Evolutionary conservation across 1,140 invertebrate species (phyloP).

Genomic region (Amyelois transitella): DNA sequence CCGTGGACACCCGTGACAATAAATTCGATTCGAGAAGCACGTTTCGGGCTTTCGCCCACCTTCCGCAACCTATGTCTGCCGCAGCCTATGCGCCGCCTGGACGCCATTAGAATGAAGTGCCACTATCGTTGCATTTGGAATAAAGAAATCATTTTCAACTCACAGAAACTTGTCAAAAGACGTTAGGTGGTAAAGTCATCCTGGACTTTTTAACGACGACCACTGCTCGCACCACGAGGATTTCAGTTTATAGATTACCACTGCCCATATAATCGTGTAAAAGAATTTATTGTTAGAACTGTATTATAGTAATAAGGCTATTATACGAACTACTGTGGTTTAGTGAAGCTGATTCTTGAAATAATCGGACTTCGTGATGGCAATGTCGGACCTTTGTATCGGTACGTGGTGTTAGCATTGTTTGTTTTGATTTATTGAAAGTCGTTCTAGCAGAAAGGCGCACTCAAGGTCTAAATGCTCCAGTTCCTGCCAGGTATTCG

Average conservation of each 20-base stretch:
- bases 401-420: constrained; percentile 37
- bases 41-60: constrained; percentile 64
- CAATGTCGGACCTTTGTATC: constrained; percentile 62
- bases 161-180: constrained; percentile 92
- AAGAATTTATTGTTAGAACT: constrained; percentile 38
- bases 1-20: constrained; percentile 57
- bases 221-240: constrained; percentile 53
- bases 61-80: constrained; percentile 64
- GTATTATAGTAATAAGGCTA: constrained; percentile 44
- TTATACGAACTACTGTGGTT: constrained; percentile 33
- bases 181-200: constrained; percentile 68
- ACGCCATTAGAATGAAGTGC: constrained; percentile 78
- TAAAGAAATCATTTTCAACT: constrained; percentile 91
- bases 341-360: constrained; percentile 26
- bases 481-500: constrained; percentile 24
- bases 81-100: constrained; percentile 59
- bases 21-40: constrained; percentile 57
- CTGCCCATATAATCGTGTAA: constrained; percentile 59
- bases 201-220: constrained; percentile 53
- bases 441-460: constrained; percentile 24
- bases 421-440: constrained; percentile 29
- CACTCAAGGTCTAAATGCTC: constrained; percentile 49
- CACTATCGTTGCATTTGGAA: constrained; percentile 91
- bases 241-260: constrained; percentile 48
- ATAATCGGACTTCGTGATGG: constrained; percentile 51